A percentile compares a stretch with the other conserved stretches of the same genome.
These are phyloP conservation scores for Scytalopus superciliaris DNA, from an alignment of 2,113 vertebrate species.

Conservation along the genomic window DNA sequence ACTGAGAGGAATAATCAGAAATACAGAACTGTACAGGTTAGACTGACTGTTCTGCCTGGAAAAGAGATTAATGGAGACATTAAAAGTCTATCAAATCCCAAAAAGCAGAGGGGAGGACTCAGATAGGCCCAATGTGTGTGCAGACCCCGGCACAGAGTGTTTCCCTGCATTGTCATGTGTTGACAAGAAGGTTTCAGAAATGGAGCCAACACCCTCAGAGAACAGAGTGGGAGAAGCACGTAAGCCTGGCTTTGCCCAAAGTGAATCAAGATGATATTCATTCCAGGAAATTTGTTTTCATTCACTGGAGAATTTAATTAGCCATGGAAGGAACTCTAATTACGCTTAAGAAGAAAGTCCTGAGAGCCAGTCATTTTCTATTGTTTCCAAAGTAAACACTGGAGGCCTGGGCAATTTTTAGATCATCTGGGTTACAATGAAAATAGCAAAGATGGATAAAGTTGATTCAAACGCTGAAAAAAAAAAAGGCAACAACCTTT, in stretches of 20 bases:
- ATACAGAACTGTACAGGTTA: not conserved
- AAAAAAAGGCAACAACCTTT: not conserved
- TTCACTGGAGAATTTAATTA: constrained; percentile 64
- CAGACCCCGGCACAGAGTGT: not conserved
- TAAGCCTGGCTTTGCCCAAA: not conserved
- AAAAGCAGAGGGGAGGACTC: not conserved
- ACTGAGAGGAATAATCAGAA: not conserved
- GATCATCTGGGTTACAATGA: not conserved
- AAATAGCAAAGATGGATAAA: not conserved
- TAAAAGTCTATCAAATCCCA: not conserved
- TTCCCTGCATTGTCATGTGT: not conserved
- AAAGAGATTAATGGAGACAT: not conserved
- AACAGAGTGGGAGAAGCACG: not conserved
- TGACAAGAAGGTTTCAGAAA: not conserved
- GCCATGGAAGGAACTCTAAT: constrained; percentile 57
- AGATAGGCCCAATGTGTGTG: not conserved
- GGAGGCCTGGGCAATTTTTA: not conserved
- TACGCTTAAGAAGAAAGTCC: not conserved
- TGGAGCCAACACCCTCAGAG: constrained; percentile 5
- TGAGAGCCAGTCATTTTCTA: constrained; percentile 1
- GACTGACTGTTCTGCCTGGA: not conserved
- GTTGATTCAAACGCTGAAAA: not conserved
- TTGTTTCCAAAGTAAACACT: constrained; percentile 50
- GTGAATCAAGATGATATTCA: constrained; percentile 14
- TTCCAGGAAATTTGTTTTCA: constrained; percentile 56